Evolutionary conservation across 2,113 vertebrate species (phyloP).

Genomic region (Muntiacus reevesi): DNA sequence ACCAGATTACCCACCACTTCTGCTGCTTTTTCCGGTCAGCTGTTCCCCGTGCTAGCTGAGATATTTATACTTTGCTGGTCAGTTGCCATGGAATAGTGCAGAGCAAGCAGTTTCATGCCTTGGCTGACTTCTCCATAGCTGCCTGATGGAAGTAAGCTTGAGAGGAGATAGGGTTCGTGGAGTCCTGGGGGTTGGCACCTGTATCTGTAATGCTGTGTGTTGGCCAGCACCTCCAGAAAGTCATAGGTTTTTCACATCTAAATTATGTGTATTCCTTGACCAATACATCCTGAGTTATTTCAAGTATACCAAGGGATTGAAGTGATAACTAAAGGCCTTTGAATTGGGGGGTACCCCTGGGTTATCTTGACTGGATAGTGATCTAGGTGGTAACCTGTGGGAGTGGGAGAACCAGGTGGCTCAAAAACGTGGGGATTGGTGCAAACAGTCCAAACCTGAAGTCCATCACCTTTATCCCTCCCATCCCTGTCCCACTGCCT

Average conservation of each 20-base stretch:
- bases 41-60: neutral
- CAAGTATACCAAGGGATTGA: neutral
- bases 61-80: neutral
- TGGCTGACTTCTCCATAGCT: neutral
- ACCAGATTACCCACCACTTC: neutral
- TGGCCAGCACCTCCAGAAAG: neutral
- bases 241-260: neutral
- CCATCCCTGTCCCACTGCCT: no score
- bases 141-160: neutral
- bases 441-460: neutral
- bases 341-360: neutral
- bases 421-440: neutral
- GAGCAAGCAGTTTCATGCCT: neutral
- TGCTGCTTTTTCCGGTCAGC: neutral
- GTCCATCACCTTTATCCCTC: neutral
- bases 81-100: neutral
- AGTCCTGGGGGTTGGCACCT: neutral
- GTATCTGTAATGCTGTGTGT: neutral
- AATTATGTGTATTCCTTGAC: neutral
- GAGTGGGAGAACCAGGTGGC: neutral
- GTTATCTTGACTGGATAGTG: neutral
- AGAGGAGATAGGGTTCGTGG: neutral
- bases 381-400: neutral
- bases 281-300: neutral
- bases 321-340: neutral